Evolutionary conservation across 2,888 invertebrate genomes (phyloP), one percentile per base, ranked within the genome.

Genomic region (Eugnorisma glareosa): DNA sequence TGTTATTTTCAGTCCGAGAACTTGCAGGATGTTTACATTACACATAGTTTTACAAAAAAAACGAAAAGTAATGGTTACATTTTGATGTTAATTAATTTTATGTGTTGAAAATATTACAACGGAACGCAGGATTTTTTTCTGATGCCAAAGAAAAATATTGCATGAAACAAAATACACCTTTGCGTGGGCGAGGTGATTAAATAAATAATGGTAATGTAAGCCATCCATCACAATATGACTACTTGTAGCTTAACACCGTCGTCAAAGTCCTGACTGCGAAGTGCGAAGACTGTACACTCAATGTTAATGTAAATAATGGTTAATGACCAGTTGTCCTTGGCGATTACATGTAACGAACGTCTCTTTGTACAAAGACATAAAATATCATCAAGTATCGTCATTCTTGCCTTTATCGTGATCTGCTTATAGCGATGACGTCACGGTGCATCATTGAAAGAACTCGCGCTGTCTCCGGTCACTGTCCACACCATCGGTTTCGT

Each of bases 21-120:
- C 77, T 86, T 70, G 63, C 90, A 87, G 90, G 90, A 92, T 94
- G 95, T 95, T 95, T 95, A 94, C 92, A 89, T 89, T 77, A 85
- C 87, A 88, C 84, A 76, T 78, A 81, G 86, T 89, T 92, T 88
- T 78, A 75, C 80, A 84, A 79, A 79, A 87, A 87, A 89, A 88
- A 83, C 83, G 73, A 75, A 86, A 89, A 81, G 75, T 87, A 84
- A 85, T 86, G 75, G 73, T 80, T 82, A 74, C 73, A 45, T 76
- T 85, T 88, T 82, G 21, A 89, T 87, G 77, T 85, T 87, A 76
- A 85, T 82, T 72, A 79, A 85, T 80, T 88, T 81, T 76, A 43
- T 80, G 51, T 75, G 61, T 35, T 35, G 67, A 68, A 74, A 71
- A 43, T 73, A 70, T 71, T 68, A 37, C 24, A 67, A 54, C 13